Base-by-base conservation (phyloP, 1,140 invertebrate species). In the Oreohelix idahoensis region DNA sequence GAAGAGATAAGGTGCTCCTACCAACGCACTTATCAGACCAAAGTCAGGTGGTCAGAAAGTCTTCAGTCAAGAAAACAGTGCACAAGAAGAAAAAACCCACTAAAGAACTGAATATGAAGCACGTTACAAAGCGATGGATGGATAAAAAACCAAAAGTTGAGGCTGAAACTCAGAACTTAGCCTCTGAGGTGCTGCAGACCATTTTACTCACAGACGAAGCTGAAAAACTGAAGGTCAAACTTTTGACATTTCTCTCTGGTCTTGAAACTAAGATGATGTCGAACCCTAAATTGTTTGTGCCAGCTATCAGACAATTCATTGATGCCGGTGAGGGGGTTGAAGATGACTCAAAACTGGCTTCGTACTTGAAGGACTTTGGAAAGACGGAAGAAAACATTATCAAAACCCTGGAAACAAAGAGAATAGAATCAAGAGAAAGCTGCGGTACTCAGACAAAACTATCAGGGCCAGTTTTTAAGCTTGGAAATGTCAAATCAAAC, bases 261-360 rank as follows among this genome's bases (percentile, higher is more conserved):
- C 77, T 79, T 66, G 58, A 79, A 69, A 15, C 32, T n/a, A 79
- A 79, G n/a, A 36, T 79, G 77, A 79, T 5, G 15, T 79, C 58
- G 32, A 49, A 66, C 36, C 77, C 63, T 17, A 79, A 79, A 29
- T 29, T 79, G 26, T 79, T 79, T 79, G 77, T 79, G 17, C 77
- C 77, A 26, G 77, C 17, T 29, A 36, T 79, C 10, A 20, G 77
- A 13, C n/a, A 49, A 4, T 79, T 79, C 23, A 1, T 79, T 17
- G 2, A 49, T 20, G 63, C 77, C 11, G 26, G 38, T n/a, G 32
- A 79, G 26, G 2, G 0, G 1, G 53, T 38, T 63, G n/a, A 58
- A 42, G 58, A 66, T 69, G 77, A 79, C 15, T 0, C 1, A 0
- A 17, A 79, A n/a, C 77, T 63, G 39, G 77, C 36, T 29, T 35